Percentiles rank a stretch among this genome's conserved stretches.
These are phyloP conservation scores for Halichondria panicea DNA, from an alignment of 37 sponge, comb jelly and placozoan genomes.

Conservation along the genomic window DNA sequence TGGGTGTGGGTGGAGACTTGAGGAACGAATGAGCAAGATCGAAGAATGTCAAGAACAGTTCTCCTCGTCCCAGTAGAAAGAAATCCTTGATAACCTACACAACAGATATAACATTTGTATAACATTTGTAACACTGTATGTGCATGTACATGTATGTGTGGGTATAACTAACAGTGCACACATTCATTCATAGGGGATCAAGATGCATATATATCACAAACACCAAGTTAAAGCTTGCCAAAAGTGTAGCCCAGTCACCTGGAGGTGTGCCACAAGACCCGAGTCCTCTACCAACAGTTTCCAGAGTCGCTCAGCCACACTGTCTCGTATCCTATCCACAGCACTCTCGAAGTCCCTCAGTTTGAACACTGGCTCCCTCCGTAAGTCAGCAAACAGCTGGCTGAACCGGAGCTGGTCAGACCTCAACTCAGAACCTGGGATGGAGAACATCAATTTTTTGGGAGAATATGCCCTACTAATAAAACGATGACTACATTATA, in stretches of 20 bases:
- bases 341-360: conserved; percentile 70
- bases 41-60: conserved; percentile 85
- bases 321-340: conserved; percentile 57
- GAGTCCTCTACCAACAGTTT: conserved; percentile 77
- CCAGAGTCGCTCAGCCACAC: conserved; percentile 82
- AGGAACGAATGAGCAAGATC: conserved; percentile 72
- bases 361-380: conserved; percentile 50
- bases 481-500: too few relatives aligned
- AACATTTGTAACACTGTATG: not conserved
- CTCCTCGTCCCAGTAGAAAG: conserved; percentile 94
- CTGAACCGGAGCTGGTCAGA: conserved; percentile 53
- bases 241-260: conserved; percentile 33
- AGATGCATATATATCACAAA: not conserved
- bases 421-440: conserved; percentile 23
- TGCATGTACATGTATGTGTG: too few relatives aligned
- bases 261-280: conserved; percentile 64
- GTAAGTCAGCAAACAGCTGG: conserved; percentile 49
- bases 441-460: not conserved
- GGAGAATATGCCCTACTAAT: not conserved
- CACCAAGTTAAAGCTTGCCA: not conserved
- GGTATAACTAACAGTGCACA: too few relatives aligned
- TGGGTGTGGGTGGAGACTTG: conserved; percentile 50
- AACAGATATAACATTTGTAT: not conserved
- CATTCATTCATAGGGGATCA: too few relatives aligned
- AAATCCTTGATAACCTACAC: conserved; percentile 78